Evolutionary conservation across 2,888 invertebrate species (phyloP).

Genomic region (Dolomedes plantarius): DNA sequence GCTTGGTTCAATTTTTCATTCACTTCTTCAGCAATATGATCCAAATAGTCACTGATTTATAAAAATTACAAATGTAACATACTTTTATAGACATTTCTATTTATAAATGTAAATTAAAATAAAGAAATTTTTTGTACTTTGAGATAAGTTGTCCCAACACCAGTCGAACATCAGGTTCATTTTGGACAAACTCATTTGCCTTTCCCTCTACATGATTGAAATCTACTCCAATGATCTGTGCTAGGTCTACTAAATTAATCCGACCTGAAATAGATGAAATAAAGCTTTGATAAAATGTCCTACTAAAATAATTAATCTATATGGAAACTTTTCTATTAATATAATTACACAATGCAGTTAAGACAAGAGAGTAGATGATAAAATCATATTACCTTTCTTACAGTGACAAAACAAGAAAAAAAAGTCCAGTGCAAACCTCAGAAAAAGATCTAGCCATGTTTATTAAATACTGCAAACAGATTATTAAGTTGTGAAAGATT

Average conservation of each 20-base stretch:
- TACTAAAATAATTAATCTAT: too few species aligned
- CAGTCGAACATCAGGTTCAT: conserved; percentile 83
- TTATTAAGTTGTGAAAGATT: too few species aligned
- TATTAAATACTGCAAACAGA: too few species aligned
- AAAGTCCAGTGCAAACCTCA: too few species aligned
- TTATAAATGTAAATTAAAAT: background rate
- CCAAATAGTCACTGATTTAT: conserved; percentile 83
- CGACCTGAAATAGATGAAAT: conserved; percentile 81
- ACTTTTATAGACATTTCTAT: background rate
- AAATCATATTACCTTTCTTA: too few species aligned
- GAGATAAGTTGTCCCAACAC: conserved; percentile 94
- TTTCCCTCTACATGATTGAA: conserved; percentile 84
- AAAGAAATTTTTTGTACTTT: conserved; percentile 76
- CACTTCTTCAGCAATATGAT: conserved; percentile 91
- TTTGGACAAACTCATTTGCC: conserved; percentile 83
- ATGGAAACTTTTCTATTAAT: too few species aligned
- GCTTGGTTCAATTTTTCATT: conserved; percentile 91
- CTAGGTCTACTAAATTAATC: conserved; percentile 91
- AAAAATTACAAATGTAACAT: background rate
- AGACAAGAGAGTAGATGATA: too few species aligned
- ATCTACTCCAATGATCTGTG: conserved; percentile 91
- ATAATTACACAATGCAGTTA: too few species aligned
- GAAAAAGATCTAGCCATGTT: too few species aligned
- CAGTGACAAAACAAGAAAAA: too few species aligned
- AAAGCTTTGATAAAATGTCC: too few species aligned